phyloP scores from a whole-genome alignment of 2,888 invertebrate genomes.

The Andricus quercusramuli region DNA sequence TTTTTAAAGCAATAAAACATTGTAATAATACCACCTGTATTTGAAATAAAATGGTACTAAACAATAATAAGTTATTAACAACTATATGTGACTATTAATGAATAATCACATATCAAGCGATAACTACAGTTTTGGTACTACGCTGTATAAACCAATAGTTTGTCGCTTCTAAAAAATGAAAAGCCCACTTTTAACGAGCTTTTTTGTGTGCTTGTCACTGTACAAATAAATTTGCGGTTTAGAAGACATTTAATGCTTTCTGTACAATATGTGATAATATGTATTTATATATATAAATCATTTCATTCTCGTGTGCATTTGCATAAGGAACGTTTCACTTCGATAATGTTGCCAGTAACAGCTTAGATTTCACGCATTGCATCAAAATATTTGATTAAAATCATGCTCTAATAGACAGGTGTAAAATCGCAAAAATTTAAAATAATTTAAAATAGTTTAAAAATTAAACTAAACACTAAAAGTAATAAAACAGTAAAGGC shows the following conservation, averaged over 20 bases:
- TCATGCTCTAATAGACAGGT: not conserved
- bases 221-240: conserved; percentile 41
- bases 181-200: conserved; percentile 4
- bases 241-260: conserved; percentile 52
- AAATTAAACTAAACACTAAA: not conserved
- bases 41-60: conserved; percentile 20
- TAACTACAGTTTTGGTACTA: conserved; percentile 35
- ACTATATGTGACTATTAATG: conserved; percentile 19
- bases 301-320: conserved; percentile 66
- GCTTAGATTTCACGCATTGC: not conserved
- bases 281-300: conserved; percentile 61
- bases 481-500: not conserved
- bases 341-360: conserved; percentile 50
- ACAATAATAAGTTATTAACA: conserved; percentile 37
- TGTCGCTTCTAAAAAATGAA: not conserved
- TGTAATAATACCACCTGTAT: conserved; percentile 28
- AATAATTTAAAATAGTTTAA: not conserved
- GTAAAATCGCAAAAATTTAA: conserved; percentile 2
- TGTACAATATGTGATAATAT: conserved; percentile 57
- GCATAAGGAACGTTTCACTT: conserved; percentile 68
- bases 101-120: conserved; percentile 26
- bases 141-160: conserved; percentile 25
- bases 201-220: conserved; percentile 28
- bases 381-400: conserved; percentile 5
- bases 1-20: conserved; percentile 6